Evolutionary conservation across 2,888 invertebrate genomes (phyloP).

Genomic region (Steromphala cineraria): DNA sequence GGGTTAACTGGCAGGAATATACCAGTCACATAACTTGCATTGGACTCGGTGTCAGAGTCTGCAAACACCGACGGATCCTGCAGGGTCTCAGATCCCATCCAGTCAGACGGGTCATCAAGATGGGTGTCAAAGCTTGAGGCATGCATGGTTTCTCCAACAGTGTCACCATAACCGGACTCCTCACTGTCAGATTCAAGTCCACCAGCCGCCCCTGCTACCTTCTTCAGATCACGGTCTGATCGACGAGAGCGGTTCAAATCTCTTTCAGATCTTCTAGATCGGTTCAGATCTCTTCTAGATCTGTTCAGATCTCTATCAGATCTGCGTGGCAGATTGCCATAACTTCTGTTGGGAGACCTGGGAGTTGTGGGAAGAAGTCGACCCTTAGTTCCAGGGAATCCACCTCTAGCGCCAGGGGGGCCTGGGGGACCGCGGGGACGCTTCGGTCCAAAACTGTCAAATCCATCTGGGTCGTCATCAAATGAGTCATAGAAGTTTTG

Average conservation of each 20-base stretch:
- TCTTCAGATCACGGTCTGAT: slow-evolving; percentile 36
- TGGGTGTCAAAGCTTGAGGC: slow-evolving; percentile 69
- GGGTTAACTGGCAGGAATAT: slow-evolving; percentile 59
- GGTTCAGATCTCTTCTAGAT: background rate
- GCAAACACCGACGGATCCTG: slow-evolving; percentile 56
- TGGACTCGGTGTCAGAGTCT: slow-evolving; percentile 64
- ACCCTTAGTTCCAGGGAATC: background rate
- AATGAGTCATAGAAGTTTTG: slow-evolving; percentile 48
- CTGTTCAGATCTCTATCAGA: slow-evolving; percentile 7
- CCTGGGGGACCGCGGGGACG: slow-evolving; percentile 1
- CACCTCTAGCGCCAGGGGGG: background rate
- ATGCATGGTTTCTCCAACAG: slow-evolving; percentile 66
- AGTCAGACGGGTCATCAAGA: slow-evolving; percentile 53
- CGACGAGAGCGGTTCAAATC: slow-evolving; percentile 7
- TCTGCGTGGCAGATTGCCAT: slow-evolving; percentile 10
- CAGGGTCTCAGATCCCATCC: slow-evolving; percentile 56
- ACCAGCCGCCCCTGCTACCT: slow-evolving; percentile 50
- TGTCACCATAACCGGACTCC: slow-evolving; percentile 70
- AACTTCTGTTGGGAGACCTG: slow-evolving; percentile 4
- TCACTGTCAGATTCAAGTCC: slow-evolving; percentile 67
- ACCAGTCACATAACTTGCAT: slow-evolving; percentile 59
- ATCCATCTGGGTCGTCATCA: slow-evolving; percentile 48
- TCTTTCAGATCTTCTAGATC: slow-evolving; percentile 19
- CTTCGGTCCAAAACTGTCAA: slow-evolving; percentile 33
- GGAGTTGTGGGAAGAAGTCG: background rate